Evolutionary conservation across 2,113 vertebrate genomes (phyloP).

Genomic region (Excalfactoria chinensis): DNA sequence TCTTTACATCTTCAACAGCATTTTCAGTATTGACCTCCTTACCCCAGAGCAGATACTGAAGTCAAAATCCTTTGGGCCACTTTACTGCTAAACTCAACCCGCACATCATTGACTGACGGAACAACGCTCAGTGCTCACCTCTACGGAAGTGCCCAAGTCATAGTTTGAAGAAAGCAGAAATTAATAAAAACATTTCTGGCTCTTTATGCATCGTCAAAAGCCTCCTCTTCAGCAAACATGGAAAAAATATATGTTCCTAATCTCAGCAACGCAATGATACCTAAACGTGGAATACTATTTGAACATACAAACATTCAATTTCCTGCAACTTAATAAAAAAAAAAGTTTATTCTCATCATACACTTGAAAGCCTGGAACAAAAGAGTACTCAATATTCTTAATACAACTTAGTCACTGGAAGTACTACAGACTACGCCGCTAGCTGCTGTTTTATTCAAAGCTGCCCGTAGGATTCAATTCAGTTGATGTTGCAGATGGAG

Average conservation of each 20-base stretch:
- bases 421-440: neutral
- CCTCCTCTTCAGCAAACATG: neutral
- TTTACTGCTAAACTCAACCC: neutral
- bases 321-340: neutral
- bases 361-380: neutral
- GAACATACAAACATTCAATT: neutral
- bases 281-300: neutral
- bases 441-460: neutral
- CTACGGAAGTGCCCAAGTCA: neutral
- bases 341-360: neutral
- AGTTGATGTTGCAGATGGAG: neutral
- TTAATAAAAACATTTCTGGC: neutral
- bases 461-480: neutral
- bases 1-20: neutral
- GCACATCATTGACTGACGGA: neutral
- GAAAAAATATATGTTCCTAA: neutral
- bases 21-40: neutral
- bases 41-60: neutral
- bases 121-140: neutral
- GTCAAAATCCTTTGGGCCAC: neutral
- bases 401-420: neutral
- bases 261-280: neutral
- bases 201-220: neutral
- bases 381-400: neutral
- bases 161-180: neutral